Evolutionary conservation across 2,113 vertebrate genomes (phyloP), one percentile per base, ranked within the genome.

Genomic region (Gasterosteus nipponicus): DNA sequence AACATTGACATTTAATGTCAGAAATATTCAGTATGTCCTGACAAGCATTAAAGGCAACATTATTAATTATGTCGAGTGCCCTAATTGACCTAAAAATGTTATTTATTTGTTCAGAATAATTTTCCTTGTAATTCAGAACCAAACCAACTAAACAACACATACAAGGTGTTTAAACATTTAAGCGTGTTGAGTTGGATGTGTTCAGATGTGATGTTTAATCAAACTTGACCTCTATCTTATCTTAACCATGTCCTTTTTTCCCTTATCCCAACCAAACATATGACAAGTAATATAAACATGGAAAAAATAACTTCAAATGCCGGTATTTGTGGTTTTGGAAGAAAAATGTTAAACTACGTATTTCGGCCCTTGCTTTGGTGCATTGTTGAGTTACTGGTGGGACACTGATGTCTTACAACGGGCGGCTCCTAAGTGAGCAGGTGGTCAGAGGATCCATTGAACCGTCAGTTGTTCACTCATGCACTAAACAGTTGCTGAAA

Each of bases 401-500:
- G 41, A 69, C 59, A 10, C 66, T 42, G 22, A 26, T 64, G 38
- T 61, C 53, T 62, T 3, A 29, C 41, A 77, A 67, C 3, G 29
- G 31, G 46, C 5, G 1, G 31, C 64, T 74, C 70, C 73, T 69
- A 31, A 51, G 62, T 11, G 46, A 86, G 69, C 82, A 87, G 73
- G 73, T 81, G 79, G 60, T 64, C 5, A 67, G 31, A 83, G 61
- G 31, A 60, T 46, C 58, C 73, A 78, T 9, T 72, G 77, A 70
- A 53, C 59, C 12, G n/a, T 85, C 80, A 75, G 67, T 75, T 79
- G 73, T 63, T 81, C 86, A 63, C 56, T 87, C 83, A 81, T 68
- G 85, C 86, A 69, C 62, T 77, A 77, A 88, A 88, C 69, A 65
- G 77, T 46, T 71, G 56, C 56, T 88, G 84, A 90, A 80, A 82